Conservation (phyloP, 2,113 vertebrate species). For the Passer domesticus region DNA sequence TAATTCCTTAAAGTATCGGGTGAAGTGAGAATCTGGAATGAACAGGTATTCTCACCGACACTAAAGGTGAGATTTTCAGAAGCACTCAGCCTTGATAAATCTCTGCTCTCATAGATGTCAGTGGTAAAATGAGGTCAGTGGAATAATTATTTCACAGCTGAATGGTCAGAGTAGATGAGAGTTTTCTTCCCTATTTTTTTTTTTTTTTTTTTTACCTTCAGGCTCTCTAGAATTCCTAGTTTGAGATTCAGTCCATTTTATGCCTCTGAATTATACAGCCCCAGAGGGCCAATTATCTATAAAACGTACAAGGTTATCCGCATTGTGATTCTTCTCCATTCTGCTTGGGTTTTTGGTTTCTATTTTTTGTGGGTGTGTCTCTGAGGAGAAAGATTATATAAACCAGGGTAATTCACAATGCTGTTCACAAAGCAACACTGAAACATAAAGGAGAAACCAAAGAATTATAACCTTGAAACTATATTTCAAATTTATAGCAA, state of each 20-base stretch:
- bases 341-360: background rate
- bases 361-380: background rate
- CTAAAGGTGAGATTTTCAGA: slow-evolving; percentile 32
- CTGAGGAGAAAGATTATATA: background rate
- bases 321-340: background rate
- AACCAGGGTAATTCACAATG: background rate
- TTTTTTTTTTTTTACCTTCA: background rate
- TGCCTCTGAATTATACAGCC: background rate
- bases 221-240: background rate
- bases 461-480: slow-evolving; percentile 3
- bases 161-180: background rate
- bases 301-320: background rate
- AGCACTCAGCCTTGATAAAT: slow-evolving; percentile 29
- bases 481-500: background rate
- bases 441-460: background rate
- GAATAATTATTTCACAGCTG: slow-evolving; percentile 54
- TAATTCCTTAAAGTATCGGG: background rate
- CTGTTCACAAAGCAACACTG: background rate
- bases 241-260: background rate
- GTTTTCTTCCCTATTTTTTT: rapidly evolving
- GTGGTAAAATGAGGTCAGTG: slow-evolving; percentile 25
- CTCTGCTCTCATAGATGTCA: background rate
- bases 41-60: background rate
- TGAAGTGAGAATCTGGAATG: background rate
- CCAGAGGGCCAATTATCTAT: background rate